Evolutionary conservation across 1,140 invertebrate genomes (phyloP), one percentile per base, ranked within the genome.

Genomic region (Bactericera cockerelli): DNA sequence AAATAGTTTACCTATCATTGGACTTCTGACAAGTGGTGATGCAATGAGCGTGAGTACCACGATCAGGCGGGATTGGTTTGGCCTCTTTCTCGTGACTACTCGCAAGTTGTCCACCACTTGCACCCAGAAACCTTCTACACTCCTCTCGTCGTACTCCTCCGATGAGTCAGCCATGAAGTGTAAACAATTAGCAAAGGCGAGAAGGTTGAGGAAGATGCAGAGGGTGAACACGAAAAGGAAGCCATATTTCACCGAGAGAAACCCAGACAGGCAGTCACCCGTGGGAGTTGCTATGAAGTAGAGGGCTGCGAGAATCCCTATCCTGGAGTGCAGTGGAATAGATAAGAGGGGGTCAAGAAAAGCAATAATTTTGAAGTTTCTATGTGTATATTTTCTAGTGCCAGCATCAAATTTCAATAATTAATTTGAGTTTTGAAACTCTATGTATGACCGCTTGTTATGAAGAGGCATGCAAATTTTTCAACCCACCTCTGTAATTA

Each of bases 231-330:
- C 38, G 24, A 58, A 38, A 19, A 56, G 26, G 19, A 63, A 63
- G 1, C 58, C 60, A 26, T 57, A 38, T 26, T 14, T 26, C 25
- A 58, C 31, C 28, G 56, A 61, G 2, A 62, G 56, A 26, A 57
- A 28, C 1, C 60, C 60, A 13, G 57, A 36, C 14, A 26, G 25
- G 22, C 42, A 56, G 2, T 56, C 57, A 55, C 60, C 58, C 16
- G 59, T 55, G 22, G 59, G 58, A 26, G 56, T 63, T n/a, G 59
- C 59, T 26, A 63, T 55, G 31, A 63, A 60, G 26, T 60, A 58
- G 26, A 63, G 31, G 11, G 56, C 56, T 39, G 56, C 54, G n/a
- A 63, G 55, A 42, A 58, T 38, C 13, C 62, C 59, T 16, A 63
- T 39, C 38, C 62, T 56, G 42, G 19, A 49, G 19, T 36, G 16